A percentile compares a stretch with the other conserved stretches of the same genome.
Evolutionary conservation across 2,797 vertebrate genomes (phyloP).

Genomic region (Ataeniobius toweri): DNA sequence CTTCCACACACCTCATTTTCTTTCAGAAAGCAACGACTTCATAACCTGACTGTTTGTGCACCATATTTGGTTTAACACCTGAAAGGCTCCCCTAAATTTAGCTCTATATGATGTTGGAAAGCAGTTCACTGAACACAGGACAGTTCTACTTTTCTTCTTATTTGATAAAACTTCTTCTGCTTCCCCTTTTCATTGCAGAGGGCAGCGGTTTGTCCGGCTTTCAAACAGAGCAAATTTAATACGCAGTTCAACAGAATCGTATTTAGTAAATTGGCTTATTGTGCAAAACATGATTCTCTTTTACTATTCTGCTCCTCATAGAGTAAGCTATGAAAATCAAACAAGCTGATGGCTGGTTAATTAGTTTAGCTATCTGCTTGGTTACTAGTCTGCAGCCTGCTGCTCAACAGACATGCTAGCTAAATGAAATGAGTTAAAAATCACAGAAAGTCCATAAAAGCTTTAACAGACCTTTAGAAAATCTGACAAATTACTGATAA

Average conservation of each 20-base stretch:
- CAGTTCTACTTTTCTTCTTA: no score
- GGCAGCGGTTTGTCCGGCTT: not conserved
- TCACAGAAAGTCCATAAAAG: not conserved
- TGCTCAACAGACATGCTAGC: not conserved
- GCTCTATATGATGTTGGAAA: no score
- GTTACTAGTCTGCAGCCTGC: not conserved
- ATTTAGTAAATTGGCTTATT: not conserved
- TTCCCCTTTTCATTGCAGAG: no score
- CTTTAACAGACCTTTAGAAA: not conserved
- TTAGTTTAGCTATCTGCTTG: not conserved
- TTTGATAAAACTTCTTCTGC: no score
- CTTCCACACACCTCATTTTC: no score
- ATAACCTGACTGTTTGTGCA: not conserved
- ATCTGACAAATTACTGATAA: not conserved
- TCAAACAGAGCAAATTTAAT: not conserved
- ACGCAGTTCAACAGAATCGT: not conserved
- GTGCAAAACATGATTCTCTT: not conserved
- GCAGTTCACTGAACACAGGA: no score
- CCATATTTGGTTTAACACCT: not conserved
- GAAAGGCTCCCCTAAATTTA: not conserved
- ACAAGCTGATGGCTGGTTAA: not conserved
- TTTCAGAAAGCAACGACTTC: no score
- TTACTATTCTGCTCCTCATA: not conserved
- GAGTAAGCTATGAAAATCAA: not conserved
- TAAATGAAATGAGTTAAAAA: not conserved